Evolutionary conservation across 2,797 vertebrate species (phyloP), one percentile per base, ranked within the genome.

Genomic region (Sorex maritimensis): DNA sequence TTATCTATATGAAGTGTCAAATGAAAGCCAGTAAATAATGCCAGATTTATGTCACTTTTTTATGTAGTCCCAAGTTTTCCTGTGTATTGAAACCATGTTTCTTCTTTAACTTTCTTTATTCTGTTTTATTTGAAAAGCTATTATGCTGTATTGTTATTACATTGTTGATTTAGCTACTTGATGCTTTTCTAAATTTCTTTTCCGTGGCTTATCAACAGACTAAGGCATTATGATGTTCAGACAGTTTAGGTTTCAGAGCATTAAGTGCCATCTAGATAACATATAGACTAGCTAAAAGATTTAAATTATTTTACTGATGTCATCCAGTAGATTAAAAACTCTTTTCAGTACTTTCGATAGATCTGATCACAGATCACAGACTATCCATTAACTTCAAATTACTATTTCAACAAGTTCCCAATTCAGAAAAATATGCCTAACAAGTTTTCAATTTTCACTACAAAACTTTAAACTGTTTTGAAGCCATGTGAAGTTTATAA

Each of bases 111-210:
- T 93, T 38, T 17, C 6, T 93, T 38, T 17, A 2, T 69, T 52
- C 63, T 88, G n/a, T 78, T 92, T 95, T 74, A 84, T 87, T 90
- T 78, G 88, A 44, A 82, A 86, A 87, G 63, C 61, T 84, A 81
- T 28, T 17, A 49, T 73, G 28, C 44, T 93, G 14, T 44, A 5
- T 34, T 41, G 30, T 71, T 79, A 86, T 86, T 63, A 84, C 61
- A 23, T 78, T 94, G 52, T 28, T 81, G 72, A 63, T 7, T 30
- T 49, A 49, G 38, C 26, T 24, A 30, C 73, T 83, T 94, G 30
- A 49, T 96, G 92, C 65, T 58, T 94, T 86, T 83, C 65, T n/a
- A 77, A 63, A 34, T 85, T 73, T 49, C 15, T 80, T 78, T 90
- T 87, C 15, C 73, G 84, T 88, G 58, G 41, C 67, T 89, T 79